Evolutionary conservation across 2,888 invertebrate genomes (phyloP).

Genomic region (Labia minor): DNA sequence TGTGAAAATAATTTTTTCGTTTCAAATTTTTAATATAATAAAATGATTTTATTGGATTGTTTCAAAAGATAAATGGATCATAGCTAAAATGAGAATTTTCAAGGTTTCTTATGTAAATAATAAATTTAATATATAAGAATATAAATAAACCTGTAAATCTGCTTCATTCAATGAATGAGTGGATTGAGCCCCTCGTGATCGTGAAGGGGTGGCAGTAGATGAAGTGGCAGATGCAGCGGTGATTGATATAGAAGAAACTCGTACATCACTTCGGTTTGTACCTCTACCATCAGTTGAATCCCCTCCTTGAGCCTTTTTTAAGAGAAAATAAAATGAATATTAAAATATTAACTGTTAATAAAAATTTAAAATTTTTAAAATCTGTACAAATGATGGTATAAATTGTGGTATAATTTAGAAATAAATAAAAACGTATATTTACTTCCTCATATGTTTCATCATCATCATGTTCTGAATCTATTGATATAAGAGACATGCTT

Average conservation of each 20-base stretch:
- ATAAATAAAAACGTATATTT: not conserved
- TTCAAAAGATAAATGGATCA: too few species aligned
- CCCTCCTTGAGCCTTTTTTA: not conserved
- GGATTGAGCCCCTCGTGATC: constrained; percentile 17
- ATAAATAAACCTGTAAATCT: constrained; percentile 56
- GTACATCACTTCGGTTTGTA: not conserved
- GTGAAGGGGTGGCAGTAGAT: constrained; percentile 39
- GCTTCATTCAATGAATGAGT: constrained; percentile 83
- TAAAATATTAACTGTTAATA: too few species aligned
- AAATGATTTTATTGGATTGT: too few species aligned
- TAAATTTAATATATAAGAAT: too few species aligned
- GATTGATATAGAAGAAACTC: constrained; percentile 38
- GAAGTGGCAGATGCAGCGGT: constrained; percentile 41
- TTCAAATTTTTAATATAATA: too few species aligned
- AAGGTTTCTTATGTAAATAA: too few species aligned
- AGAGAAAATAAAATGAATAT: too few species aligned
- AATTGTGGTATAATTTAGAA: not conserved
- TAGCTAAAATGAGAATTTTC: too few species aligned
- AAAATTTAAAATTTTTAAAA: too few species aligned
- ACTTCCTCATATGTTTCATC: not conserved
- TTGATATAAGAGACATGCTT: constrained; percentile 62
- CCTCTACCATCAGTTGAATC: not conserved
- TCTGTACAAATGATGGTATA: too few species aligned
- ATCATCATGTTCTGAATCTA: constrained; percentile 79
- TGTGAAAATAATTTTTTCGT: too few species aligned